Percentiles rank a stretch among this genome's conserved stretches.
Evolutionary conservation across 2,113 vertebrate species (phyloP).

Genomic region (Drymodes brunneopygia): DNA sequence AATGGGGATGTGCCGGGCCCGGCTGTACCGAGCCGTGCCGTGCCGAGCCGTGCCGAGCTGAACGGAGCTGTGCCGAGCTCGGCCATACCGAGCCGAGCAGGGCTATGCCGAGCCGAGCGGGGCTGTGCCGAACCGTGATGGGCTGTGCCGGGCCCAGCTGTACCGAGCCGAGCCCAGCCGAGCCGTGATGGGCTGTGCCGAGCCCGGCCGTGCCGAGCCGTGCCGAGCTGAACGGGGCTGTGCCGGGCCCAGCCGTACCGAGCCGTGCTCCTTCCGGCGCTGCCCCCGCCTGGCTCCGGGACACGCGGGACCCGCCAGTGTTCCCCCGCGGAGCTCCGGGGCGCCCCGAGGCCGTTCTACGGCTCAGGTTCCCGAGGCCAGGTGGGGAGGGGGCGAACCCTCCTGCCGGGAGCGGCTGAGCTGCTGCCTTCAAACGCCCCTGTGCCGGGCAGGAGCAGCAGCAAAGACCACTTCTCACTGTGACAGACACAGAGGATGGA

Average conservation of each 20-base stretch:
- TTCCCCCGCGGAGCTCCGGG: not conserved
- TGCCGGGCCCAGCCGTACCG: not conserved
- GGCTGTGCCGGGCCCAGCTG: not conserved
- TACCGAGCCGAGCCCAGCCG: not conserved
- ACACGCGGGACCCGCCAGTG: no score
- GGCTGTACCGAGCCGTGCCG: not conserved
- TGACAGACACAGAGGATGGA: fast-evolving
- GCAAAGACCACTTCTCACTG: fast-evolving
- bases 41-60: not conserved
- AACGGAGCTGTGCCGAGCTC: fast-evolving
- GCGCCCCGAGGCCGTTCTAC: not conserved
- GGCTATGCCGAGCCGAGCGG: not conserved
- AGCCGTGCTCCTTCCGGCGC: not conserved
- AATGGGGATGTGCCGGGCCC: not conserved
- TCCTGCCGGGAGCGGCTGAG: not conserved
- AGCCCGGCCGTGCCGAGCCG: not conserved
- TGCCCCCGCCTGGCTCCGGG: not conserved
- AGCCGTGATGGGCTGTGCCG: no score
- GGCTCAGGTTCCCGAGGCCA: not conserved
- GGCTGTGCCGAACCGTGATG: not conserved
- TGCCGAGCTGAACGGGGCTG: fast-evolving
- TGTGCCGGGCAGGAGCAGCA: fast-evolving
- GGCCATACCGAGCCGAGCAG: not conserved
- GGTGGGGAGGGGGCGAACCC: not conserved
- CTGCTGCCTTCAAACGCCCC: not conserved